Evolutionary conservation across 2,113 vertebrate genomes (phyloP), one percentile per base, ranked within the genome.

Genomic region (Sporophila hypoxantha): DNA sequence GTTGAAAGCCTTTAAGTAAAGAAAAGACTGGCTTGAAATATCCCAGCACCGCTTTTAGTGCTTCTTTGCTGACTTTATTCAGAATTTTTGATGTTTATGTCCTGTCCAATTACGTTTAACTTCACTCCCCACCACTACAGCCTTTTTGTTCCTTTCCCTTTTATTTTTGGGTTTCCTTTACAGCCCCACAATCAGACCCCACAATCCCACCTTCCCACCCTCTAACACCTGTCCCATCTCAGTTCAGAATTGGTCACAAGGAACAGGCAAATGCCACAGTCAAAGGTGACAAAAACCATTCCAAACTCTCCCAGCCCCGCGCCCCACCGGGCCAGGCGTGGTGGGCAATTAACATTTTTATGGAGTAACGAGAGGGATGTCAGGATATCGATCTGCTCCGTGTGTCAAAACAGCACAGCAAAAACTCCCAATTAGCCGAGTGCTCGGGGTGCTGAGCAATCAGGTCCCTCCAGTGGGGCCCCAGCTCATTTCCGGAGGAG

Each of bases 271-370:
- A 76, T 2, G 3, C 8, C 25, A 17, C 6, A 34, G 8, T 5
- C 32, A 14, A 53, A 61, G 13, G 56, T 1, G 47, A 14, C 49
- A 82, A 71, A 42, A 76, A 7, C 53, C 30, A 14, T 18, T 41
- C 73, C 41, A 9, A 88, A 37, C 7, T 27, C 47, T 89, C 47
- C 56, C 27, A 8, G 30, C 64, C 44, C 55, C 12, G 6, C 0
- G 0, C 23, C 47, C 23, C 47, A 17, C 49, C 16, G 23, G 30
- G 8, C 47, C 83, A 88, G 83, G 73, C 3, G 34, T 88, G 76
- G 80, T 14, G 86, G 86, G 30, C 83, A 93, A 91, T 91, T 85
- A 83, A 23, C 57, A 70, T 89, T 90, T 94, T 67, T 57, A 32
- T 32, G 80, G 47, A 59, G 37, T 74, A 88, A 89, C 22, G 0